Base-by-base conservation (phyloP, 2,797 vertebrate species). In the Lepus oiostolus region DNA sequence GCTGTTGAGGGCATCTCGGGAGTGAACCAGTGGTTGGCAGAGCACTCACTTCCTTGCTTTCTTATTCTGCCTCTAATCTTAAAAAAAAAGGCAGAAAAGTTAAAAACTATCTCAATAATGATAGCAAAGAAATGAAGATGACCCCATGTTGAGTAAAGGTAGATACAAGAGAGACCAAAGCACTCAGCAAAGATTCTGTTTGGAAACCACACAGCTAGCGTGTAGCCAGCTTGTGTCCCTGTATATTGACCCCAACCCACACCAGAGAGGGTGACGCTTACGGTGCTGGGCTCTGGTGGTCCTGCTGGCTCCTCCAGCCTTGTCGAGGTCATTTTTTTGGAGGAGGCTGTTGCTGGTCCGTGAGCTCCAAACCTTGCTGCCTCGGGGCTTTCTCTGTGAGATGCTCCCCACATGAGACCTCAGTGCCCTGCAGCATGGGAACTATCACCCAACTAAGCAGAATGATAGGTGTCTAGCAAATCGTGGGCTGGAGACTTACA, bases 391-490 rank as follows among this genome's bases (percentile, higher is more conserved):
- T 91, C 2, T 26, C 2, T 47, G 68, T 30, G 32, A 1, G 7
- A 67, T 4, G 67, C 26, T 74, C 50, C 38, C 88, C 95, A 96
- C 68, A 94, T 90, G 71, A 95, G 28, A 74, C 47, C 70, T 84
- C 85, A 54, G 28, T 76, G 76, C 75, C 95, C 88, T 95, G 79
- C 2, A 13, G 80, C 88, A 62, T 68, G 60, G 60, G 62, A 38
- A 81, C 92, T 93, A 81, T 96, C 88, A 94, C 83, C 86, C 81
- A 90, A 32, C 86, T 94, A 70, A 84, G 58, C 60, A 90, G 95
- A 93, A 74, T 76, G 81, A 86, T 92, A 94, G 85, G 88, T 96
- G 74, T 79, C 90, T 91, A 95, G 95, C 65, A 96, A 93, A 96
- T 85, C 7, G 8, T 60, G 89, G 77, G 62, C 81, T 91, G 42